Conservation (phyloP, 2,797 vertebrate genomes). For the Anas capensis region DNA sequence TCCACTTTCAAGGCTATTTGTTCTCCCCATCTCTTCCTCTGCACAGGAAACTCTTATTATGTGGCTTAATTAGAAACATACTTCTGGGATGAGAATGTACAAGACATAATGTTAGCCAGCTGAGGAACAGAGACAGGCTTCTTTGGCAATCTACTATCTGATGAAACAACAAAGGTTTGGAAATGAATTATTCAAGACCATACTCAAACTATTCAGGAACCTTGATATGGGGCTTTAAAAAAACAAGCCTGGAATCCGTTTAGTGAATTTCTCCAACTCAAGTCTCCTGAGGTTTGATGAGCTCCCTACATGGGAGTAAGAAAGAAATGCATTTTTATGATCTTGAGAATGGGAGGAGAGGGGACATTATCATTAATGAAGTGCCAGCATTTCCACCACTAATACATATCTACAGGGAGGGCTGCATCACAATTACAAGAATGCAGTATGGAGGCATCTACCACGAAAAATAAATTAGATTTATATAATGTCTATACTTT, state of each 20-base stretch:
- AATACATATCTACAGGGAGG: neutral
- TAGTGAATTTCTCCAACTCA: constrained; percentile 30
- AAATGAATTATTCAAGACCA: constrained; percentile 76
- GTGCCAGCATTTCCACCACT: neutral
- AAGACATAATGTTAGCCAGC: constrained; percentile 68
- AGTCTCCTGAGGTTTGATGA: constrained; percentile 21
- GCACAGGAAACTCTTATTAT: constrained; percentile 52
- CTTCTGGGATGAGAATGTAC: constrained; percentile 54
- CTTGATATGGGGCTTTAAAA: constrained; percentile 46
- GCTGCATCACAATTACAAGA: neutral
- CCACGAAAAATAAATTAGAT: neutral
- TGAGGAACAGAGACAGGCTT: constrained; percentile 61
- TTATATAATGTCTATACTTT: neutral
- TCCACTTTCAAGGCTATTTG: constrained; percentile 43
- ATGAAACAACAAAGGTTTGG: constrained; percentile 62
- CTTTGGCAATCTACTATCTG: constrained; percentile 64
- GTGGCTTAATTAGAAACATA: constrained; percentile 70
- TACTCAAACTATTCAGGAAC: constrained; percentile 52
- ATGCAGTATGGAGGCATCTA: neutral
- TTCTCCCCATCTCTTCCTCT: constrained; percentile 47
- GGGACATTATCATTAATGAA: neutral
- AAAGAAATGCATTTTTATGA: constrained; percentile 30
- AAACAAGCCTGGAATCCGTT: constrained; percentile 51
- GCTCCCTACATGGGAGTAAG: neutral
- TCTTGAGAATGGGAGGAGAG: neutral